Conservation (phyloP, 2,888 invertebrate genomes). For the Clivina fossor region DNA sequence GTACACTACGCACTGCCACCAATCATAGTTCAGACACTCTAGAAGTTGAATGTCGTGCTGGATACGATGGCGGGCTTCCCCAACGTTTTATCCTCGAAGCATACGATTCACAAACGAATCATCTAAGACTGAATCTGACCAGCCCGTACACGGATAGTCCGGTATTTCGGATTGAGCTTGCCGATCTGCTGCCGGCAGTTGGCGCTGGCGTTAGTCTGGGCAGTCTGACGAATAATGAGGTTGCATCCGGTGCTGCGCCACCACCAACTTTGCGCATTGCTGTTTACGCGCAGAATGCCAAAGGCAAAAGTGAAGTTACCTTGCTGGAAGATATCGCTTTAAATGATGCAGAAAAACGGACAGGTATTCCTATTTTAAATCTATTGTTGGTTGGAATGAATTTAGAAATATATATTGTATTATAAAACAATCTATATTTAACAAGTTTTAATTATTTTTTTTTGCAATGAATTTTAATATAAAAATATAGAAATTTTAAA, state of each 20-base stretch:
- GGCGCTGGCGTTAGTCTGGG: conserved; percentile 43
- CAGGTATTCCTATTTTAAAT: conserved; percentile 64
- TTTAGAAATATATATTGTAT: no score
- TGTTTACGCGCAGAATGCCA: conserved; percentile 81
- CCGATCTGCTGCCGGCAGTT: conserved; percentile 60
- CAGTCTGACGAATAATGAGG: conserved; percentile 21
- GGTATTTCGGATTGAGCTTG: conserved; percentile 64
- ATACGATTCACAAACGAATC: conserved; percentile 72
- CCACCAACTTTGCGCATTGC: conserved; percentile 72
- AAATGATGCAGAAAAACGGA: conserved; percentile 82
- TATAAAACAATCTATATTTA: no score
- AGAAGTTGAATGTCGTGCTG: conserved; percentile 82
- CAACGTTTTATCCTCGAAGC: conserved; percentile 84
- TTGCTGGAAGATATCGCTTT: conserved; percentile 83
- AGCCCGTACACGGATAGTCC: conserved; percentile 62
- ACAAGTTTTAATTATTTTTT: no score
- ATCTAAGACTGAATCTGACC: conserved; percentile 69
- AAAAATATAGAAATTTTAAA: no score
- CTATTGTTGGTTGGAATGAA: no score
- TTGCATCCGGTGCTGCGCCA: conserved; percentile 43
- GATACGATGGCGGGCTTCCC: conserved; percentile 86
- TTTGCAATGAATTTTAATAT: no score
- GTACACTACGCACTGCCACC: conserved; percentile 73
- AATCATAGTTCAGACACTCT: conserved; percentile 62
- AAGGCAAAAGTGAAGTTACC: conserved; percentile 80